A percentile compares a stretch with the other conserved stretches of the same genome.
phyloP scores from a whole-genome alignment of 1,140 invertebrate genomes.

The Coptotermes formosanus region DNA sequence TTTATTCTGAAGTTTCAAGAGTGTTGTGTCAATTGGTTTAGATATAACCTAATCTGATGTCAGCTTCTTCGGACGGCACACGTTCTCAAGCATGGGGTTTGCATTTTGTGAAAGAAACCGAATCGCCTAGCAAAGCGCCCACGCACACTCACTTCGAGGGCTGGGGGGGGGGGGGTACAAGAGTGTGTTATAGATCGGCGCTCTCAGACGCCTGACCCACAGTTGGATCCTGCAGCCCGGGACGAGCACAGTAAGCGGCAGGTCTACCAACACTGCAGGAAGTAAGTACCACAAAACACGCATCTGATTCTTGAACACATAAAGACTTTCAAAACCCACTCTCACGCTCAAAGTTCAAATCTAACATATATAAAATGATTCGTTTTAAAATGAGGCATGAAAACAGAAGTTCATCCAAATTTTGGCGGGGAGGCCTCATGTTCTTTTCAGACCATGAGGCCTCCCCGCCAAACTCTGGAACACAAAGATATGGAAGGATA shows the following conservation, averaged over 20 bases:
- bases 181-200: background rate
- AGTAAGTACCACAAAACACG: background rate
- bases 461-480: no score
- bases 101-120: no score
- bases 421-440: no score
- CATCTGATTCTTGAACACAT: background rate
- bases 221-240: background rate
- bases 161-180: background rate
- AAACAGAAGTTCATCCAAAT: background rate
- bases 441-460: no score
- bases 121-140: background rate
- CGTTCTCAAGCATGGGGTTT: no score
- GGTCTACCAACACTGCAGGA: background rate
- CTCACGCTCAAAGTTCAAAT: background rate
- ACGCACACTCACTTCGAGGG: background rate
- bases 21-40: no score
- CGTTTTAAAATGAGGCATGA: background rate
- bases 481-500: no score
- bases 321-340: no score
- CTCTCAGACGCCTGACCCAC: background rate
- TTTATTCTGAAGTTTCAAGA: no score
- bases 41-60: no score
- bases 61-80: no score
- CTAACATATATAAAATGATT: background rate
- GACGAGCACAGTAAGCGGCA: conserved; percentile 1